Evolutionary conservation across 2,113 vertebrate genomes (phyloP), one percentile per base, ranked within the genome.

Genomic region (Zeus faber): DNA sequence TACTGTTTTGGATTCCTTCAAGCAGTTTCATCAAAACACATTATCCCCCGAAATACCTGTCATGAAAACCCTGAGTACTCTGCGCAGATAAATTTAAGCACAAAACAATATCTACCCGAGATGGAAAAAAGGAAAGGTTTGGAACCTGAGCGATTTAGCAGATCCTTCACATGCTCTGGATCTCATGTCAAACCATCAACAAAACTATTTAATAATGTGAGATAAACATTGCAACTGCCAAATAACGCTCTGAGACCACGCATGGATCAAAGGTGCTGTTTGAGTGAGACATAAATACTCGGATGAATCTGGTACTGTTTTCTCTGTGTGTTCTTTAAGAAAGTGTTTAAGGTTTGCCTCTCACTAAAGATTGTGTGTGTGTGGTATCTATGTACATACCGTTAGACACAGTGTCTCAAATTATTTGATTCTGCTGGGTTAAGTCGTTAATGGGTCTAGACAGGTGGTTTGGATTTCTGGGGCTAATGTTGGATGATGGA

Each of bases 401-500:
- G 56, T 80, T 68, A 70, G 49, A 75, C 58, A 67, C 10, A 20
- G 51, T n/a, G 58, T 72, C 61, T 84, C 58, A 37, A 55, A 74
- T 83, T 46, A 65, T 83, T 80, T 80, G 59, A 79, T 76, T 85
- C 49, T 26, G 47, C 59, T 14, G 49, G 70, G 58, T 60, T 75
- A 55, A 79, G 65, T 75, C 67, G 64, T 74, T 77, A 83, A 86
- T 81, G 66, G 68, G 76, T 83, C 70, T 73, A 81, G 83, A 88
- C 81, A 80, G 67, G 76, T n/a, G 76, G 76, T 77, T 86, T 82
- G 85, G 79, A 79, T 89, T 86, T 75, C 25, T 56, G 70, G 35
- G 64, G 67, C 77, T 86, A 84, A 87, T 81, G 79, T 80, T 51
- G 54, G 62, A 70, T 86, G 82, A 86, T 85, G 85, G 81, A 65